A percentile compares a stretch with the other conserved stretches of the same genome.
phyloP scores from a whole-genome alignment of 2,797 vertebrate species.

The Oreortyx pictus region DNA sequence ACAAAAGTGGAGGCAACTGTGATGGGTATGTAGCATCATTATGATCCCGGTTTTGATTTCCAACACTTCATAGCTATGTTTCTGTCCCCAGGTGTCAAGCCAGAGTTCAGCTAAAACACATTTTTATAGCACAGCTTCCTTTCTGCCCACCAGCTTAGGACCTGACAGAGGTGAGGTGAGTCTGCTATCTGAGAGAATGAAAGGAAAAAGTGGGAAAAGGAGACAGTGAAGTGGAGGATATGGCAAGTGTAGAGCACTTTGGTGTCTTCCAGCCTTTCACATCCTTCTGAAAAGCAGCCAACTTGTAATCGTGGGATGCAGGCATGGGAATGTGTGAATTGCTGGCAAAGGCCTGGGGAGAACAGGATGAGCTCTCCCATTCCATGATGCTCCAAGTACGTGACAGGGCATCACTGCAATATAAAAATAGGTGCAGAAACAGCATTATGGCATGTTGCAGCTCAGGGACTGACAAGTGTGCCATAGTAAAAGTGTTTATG shows the following conservation, averaged over 20 bases:
- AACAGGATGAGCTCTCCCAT: conserved; percentile 13
- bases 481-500: not conserved
- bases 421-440: conserved; percentile 35
- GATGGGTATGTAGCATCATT: not conserved
- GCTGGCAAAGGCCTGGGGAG: conserved; percentile 43
- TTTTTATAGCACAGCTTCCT: not conserved
- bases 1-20: not conserved
- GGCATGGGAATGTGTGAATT: not conserved
- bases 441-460: not conserved
- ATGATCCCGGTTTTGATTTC: not conserved
- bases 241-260: not conserved
- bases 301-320: conserved; percentile 30
- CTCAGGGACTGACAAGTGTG: not conserved
- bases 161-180: not conserved
- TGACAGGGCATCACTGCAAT: conserved; percentile 22
- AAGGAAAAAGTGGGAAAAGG: not conserved
- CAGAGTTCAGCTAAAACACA: not conserved
- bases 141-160: not conserved
- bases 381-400: not conserved
- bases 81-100: not conserved
- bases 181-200: not conserved
- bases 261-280: conserved; percentile 3
- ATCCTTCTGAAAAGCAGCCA: conserved; percentile 14
- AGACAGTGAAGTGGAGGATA: not conserved
- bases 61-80: not conserved